Evolutionary conservation across 2,888 invertebrate genomes (phyloP), one percentile per base, ranked within the genome.

Genomic region (Lepidocyrtinus sp.): DNA sequence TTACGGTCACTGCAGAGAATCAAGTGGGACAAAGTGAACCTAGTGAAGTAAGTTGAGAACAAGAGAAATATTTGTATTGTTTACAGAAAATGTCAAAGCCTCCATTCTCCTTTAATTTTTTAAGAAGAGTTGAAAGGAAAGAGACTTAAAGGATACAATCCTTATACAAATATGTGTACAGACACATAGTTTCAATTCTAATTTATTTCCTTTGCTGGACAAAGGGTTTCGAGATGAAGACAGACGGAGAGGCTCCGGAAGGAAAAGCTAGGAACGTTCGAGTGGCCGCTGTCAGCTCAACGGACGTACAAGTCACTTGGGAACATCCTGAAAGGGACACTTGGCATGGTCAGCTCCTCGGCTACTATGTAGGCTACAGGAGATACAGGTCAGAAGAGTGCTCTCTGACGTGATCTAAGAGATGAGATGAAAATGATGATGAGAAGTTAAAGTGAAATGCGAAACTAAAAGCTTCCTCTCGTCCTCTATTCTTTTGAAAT

Each of bases 1-100:
- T 90, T 50, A 84, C 89, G 25, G 87, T 90, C 3, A 85, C 88
- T 65, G 90, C 90, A 3, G 88, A 89, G 72, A 90, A 90, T 85
- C 88, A 88, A 50, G 87, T 90, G 7, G 90, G 90, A 1, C 87
- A 88, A 59, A 89, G 90, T 78, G 87, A 87, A 59, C 87, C 89
- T 0, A 89, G 90, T 84, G 88, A 88, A 78, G 87, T 87, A 61
- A 84, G 81, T 79, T 17, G n/a, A n/a, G n/a, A n/a, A n/a, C n/a
- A n/a, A n/a, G n/a, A n/a, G n/a, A n/a, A n/a, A n/a, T n/a, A n/a
- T n/a, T n/a, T n/a, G n/a, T n/a, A n/a, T n/a, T n/a, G n/a, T n/a
- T n/a, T n/a, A n/a, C n/a, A n/a, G n/a, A n/a, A n/a, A n/a, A n/a
- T n/a, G n/a, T n/a, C n/a, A n/a, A n/a, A n/a, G n/a, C n/a, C n/a